Conservation (phyloP, 2,888 invertebrate species). For the Lomographa bimaculata region DNA sequence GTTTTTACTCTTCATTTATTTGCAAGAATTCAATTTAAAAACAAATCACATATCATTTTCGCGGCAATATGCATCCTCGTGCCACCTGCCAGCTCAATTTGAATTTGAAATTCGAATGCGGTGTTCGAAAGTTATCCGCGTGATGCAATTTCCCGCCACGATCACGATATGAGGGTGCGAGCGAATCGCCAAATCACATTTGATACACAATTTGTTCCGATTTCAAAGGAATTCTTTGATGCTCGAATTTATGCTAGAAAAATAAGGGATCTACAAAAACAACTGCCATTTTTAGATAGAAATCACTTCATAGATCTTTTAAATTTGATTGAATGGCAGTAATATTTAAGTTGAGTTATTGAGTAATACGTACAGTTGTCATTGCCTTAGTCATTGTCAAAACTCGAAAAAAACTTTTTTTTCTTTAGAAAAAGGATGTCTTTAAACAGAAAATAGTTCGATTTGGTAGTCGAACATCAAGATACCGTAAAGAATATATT, state of each 20-base stretch:
- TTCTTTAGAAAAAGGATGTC: too few species aligned
- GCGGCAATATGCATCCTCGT: conserved; percentile 26
- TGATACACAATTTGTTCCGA: conserved; percentile 52
- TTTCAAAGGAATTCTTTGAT: conserved; percentile 49
- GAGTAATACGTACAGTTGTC: too few species aligned
- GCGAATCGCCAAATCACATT: conserved; percentile 57
- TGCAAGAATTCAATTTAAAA: too few species aligned
- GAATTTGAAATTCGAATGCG: conserved; percentile 55
- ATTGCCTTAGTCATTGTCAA: too few species aligned
- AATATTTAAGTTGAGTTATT: too few species aligned
- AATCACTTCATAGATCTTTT: too few species aligned
- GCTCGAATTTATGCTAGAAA: conserved; percentile 30
- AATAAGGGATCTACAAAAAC: conserved; percentile 22
- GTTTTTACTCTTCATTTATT: too few species aligned
- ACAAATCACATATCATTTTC: conserved; percentile 16
- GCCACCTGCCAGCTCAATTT: conserved; percentile 36
- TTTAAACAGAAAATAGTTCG: too few species aligned
- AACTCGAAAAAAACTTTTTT: too few species aligned
- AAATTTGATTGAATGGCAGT: too few species aligned
- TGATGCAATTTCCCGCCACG: conserved; percentile 52
- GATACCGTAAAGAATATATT: too few species aligned
- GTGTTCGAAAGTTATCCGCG: conserved; percentile 46
- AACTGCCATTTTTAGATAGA: conserved; percentile 7
- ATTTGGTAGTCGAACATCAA: too few species aligned
- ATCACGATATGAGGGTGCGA: conserved; percentile 44